Evolutionary conservation across 2,113 vertebrate genomes (phyloP).

Genomic region (Microcebus lehilahytsara): DNA sequence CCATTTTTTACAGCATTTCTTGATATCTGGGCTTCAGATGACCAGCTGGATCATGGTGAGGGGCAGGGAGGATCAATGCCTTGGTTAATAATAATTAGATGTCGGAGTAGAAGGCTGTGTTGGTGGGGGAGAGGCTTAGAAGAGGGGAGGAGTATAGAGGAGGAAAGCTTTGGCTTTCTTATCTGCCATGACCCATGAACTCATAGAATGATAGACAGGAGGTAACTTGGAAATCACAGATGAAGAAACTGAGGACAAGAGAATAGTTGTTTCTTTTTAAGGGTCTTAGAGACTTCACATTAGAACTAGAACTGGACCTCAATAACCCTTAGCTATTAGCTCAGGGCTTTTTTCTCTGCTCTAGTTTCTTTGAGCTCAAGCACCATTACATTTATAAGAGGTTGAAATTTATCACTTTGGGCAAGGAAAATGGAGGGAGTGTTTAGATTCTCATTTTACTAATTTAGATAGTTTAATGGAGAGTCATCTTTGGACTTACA

Average conservation of each 20-base stretch:
- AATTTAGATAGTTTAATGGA: neutral
- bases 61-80: slow-evolving; percentile 46
- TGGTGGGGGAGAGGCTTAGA: neutral
- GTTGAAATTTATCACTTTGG: neutral
- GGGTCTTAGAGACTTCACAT: neutral
- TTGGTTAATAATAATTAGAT: slow-evolving; percentile 69
- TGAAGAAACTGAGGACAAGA: neutral
- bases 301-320: neutral
- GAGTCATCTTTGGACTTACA: neutral
- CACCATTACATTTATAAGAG: neutral
- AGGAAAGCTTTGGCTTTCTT: neutral
- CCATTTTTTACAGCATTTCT: neutral
- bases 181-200: neutral
- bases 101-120: slow-evolving; percentile 53
- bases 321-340: neutral
- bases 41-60: slow-evolving; percentile 32
- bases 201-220: neutral
- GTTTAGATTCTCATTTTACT: neutral
- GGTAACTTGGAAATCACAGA: neutral
- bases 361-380: neutral
- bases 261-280: neutral
- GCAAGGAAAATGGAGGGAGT: neutral
- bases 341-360: neutral
- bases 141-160: neutral
- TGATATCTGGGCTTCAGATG: slow-evolving; percentile 63